phyloP scores from a whole-genome alignment of 2,113 vertebrate genomes.

The Salvelinus alpinus region DNA sequence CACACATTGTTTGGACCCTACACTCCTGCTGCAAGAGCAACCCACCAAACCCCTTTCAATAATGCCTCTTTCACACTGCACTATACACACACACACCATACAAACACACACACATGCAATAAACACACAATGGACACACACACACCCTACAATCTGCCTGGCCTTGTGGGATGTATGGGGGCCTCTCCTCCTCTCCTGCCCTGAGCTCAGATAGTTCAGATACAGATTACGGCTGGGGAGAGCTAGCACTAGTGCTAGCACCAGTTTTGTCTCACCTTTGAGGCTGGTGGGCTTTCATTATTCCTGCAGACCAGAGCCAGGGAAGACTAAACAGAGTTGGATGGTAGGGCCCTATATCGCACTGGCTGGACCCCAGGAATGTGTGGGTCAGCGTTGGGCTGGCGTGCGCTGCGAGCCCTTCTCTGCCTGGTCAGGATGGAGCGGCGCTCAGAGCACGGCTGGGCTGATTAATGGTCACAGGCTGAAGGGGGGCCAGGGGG shows the following conservation, averaged over 20 bases:
- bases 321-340: constrained; percentile 75
- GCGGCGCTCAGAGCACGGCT: constrained; percentile 22
- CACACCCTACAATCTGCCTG: background rate
- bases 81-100: background rate
- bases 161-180: constrained; percentile 24
- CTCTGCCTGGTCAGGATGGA: constrained; percentile 28
- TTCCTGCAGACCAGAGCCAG: constrained; percentile 52
- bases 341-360: constrained; percentile 75
- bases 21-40: background rate
- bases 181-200: constrained; percentile 9
- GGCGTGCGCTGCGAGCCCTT: constrained; percentile 21
- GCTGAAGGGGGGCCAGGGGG: constrained; percentile 43
- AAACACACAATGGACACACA: constrained; percentile 40
- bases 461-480: constrained; percentile 58
- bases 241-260: constrained; percentile 37
- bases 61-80: constrained; percentile 12
- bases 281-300: constrained; percentile 58
- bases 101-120: background rate
- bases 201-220: background rate
- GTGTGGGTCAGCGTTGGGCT: constrained; percentile 46
- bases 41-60: background rate
- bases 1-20: constrained; percentile 13
- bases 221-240: background rate
- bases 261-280: constrained; percentile 69
- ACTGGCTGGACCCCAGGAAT: constrained; percentile 73